Evolutionary conservation across 1,140 invertebrate species (phyloP), one percentile per base, ranked within the genome.

Genomic region (Cydia amplana): DNA sequence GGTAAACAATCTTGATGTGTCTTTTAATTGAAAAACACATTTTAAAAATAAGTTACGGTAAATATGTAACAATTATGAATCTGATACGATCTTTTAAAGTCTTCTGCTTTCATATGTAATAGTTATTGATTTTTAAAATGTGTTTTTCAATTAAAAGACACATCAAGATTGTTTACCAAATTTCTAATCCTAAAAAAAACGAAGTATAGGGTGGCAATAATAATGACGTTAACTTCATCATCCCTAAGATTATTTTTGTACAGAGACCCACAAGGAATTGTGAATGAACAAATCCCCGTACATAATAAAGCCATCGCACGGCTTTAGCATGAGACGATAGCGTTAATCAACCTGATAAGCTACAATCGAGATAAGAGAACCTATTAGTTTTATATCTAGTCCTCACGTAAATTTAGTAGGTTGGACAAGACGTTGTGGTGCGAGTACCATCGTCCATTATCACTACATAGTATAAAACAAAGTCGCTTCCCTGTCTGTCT

Each of bases 331-430:
- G 20, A 60, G 23, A 23, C 55, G 55, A 23, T 60, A 60, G 55
- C 55, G 10, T 10, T 70, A 36, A 70, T 70, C 65, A 40, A 36
- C 36, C 4, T 43, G 65, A 70, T 70, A 36, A 70, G 16, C 32
- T 70, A 36, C 65, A 20, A 70, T 70, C n/a, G 7, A 36, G 65
- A 70, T 70, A 70, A 70, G 32, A 70, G 65, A 51, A n/a, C n/a
- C 65, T 40, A 70, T 70, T 43, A 70, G 28, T 40, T 36, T 9
- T 70, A 70, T 60, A 70, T 32, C n/a, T 10, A 70, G 65, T 43
- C 65, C 65, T 67, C 32, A 51, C 14, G 49, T 51, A 51, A 51
- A 51, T 16, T n/a, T n/a, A 60, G 55, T 60, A 60, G 49, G 55
- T 6, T 18, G 16, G 18, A n/a, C 49, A 18, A 51, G 10, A 12